Evolutionary conservation across 2,797 vertebrate species (phyloP).

Genomic region (Helostoma temminkii): DNA sequence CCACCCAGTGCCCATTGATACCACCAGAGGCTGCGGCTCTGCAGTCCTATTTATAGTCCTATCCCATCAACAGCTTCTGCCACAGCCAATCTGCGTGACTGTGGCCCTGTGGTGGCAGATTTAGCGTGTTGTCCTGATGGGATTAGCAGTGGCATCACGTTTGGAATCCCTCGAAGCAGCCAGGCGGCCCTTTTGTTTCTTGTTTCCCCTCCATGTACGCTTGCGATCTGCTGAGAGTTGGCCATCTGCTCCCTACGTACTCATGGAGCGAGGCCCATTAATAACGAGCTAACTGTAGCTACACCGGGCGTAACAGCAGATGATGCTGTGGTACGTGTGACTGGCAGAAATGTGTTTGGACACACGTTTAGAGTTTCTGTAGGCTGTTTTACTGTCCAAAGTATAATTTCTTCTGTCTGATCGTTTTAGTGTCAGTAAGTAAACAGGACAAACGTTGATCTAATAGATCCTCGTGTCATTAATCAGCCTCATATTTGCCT

Average conservation of each 20-base stretch:
- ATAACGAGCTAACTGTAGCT: slow-evolving; percentile 57
- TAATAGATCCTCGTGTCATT: slow-evolving; percentile 64
- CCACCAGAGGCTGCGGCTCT: slow-evolving; percentile 70
- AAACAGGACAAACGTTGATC: slow-evolving; percentile 51
- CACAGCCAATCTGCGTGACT: slow-evolving; percentile 76
- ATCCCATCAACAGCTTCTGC: slow-evolving; percentile 64
- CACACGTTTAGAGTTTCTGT: slow-evolving; percentile 15
- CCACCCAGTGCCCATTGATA: slow-evolving; percentile 70
- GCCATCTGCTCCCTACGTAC: slow-evolving; percentile 67
- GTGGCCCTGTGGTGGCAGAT: slow-evolving; percentile 60
- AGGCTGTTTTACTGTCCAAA: slow-evolving; percentile 31
- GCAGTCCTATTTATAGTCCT: slow-evolving; percentile 74
- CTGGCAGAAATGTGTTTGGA: slow-evolving; percentile 50
- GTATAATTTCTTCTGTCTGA: slow-evolving; percentile 47
- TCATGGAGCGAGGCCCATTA: slow-evolving; percentile 50
- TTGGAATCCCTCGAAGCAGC: slow-evolving; percentile 76
- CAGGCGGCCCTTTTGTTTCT: slow-evolving; percentile 32
- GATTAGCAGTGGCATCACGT: slow-evolving; percentile 79
- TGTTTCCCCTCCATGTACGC: slow-evolving; percentile 32
- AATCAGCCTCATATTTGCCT: slow-evolving; percentile 64
- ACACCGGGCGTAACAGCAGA: slow-evolving; percentile 21
- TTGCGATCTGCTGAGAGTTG: slow-evolving; percentile 44
- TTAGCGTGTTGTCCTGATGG: slow-evolving; percentile 72
- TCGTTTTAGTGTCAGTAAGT: slow-evolving; percentile 35
- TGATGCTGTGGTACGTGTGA: slow-evolving; percentile 7